A percentile compares a stretch with the other conserved stretches of the same genome.
phyloP scores from a whole-genome alignment of 2,113 vertebrate genomes.

The Bostrychus sinensis region DNA sequence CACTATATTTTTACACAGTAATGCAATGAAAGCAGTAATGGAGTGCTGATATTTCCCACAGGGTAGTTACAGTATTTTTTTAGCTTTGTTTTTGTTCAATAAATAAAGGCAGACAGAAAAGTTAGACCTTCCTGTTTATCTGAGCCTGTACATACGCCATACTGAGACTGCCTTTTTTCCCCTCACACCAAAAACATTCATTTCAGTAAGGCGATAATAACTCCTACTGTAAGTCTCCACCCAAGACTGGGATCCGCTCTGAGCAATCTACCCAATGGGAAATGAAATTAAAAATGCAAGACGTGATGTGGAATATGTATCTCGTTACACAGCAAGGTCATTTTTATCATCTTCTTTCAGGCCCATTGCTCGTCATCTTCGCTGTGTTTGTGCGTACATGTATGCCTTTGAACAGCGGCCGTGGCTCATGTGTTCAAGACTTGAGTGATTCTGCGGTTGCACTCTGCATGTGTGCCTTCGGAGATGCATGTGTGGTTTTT shows the following conservation, averaged over 20 bases:
- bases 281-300: conserved; percentile 44
- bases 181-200: neutral
- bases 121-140: too few species aligned
- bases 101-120: too few species aligned
- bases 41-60: too few species aligned
- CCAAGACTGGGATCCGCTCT: conserved; percentile 12
- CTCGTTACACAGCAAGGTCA: conserved; percentile 16
- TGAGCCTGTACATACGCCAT: too few species aligned
- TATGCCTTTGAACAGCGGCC: conserved; percentile 24
- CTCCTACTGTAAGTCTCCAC: conserved; percentile 23
- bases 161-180: too few species aligned
- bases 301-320: conserved; percentile 45
- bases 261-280: conserved; percentile 20
- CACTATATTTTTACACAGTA: too few species aligned
- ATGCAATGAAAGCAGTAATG: too few species aligned
- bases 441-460: conserved; percentile 39
- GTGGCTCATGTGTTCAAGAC: conserved; percentile 25
- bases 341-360: conserved; percentile 30
- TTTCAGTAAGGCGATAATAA: neutral
- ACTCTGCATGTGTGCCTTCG: neutral
- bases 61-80: too few species aligned
- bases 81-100: too few species aligned
- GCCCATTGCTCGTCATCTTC: conserved; percentile 12
- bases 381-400: neutral
- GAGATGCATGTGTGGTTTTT: conserved; percentile 13